Evolutionary conservation across 2,888 invertebrate genomes (phyloP), one percentile per base, ranked within the genome.

Genomic region (Tricholauxania praeusta): DNA sequence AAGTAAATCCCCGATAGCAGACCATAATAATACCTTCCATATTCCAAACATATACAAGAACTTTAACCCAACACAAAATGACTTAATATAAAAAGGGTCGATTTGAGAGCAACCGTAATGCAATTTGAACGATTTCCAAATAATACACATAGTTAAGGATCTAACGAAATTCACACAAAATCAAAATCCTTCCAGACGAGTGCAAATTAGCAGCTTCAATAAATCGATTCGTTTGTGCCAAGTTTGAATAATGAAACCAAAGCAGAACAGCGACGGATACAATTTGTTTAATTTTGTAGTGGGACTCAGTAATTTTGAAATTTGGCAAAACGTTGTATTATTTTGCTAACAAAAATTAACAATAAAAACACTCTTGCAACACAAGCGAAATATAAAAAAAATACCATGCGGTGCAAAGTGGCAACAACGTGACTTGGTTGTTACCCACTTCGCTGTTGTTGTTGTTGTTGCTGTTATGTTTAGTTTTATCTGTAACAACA

Each of bases 341-440:
- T 47, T 39, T 39, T 14, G 32, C 10, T 17, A 62, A 59, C 3
- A 12, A 60, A 19, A 53, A 55, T 3, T 22, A 12, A 55, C 53
- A 55, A n/a, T 10, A 39, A 39, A 39, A 39, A 39, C 10, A 10
- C 39, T 10, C 10, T 39, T 39, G n/a, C 28, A 60, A 32, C 55
- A 55, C 14, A 22, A 49, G 17, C 51, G 52, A 64, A 17, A n/a
- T n/a, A n/a, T n/a, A 69, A 78, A 75, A 53, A 19, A 15, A 8
- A 22, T 39, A 39, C 12, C 19, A 65, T 51, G 72, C 52, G 78
- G 80, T 80, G 82, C 77, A 80, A 84, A 83, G 83, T 82, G 82
- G 79, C 83, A 84, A 78, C 79, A 80, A 82, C 83, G 83, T 84
- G 83, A 82, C 82, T 82, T 72, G 39, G 39, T 39, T 39, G 39